Evolutionary conservation across 2,888 invertebrate species (phyloP).

Genomic region (Tenodera sinensis): DNA sequence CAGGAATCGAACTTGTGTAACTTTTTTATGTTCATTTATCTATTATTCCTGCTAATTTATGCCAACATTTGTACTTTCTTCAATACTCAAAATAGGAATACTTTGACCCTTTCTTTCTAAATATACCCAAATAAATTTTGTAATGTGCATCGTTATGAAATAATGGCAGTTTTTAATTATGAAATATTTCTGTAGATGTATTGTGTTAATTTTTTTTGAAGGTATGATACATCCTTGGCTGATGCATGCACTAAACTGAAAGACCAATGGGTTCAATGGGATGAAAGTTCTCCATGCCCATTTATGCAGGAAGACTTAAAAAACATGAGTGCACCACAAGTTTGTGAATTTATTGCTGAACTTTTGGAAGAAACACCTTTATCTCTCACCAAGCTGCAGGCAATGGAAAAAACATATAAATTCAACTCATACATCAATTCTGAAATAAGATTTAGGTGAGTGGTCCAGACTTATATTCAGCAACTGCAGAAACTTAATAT

Average conservation of each 20-base stretch:
- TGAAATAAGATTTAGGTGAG: conserved; percentile 63
- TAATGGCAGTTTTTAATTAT: too few relatives aligned
- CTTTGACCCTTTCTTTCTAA: neutral
- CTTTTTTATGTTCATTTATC: too few relatives aligned
- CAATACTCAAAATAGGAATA: too few relatives aligned
- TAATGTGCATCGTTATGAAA: too few relatives aligned
- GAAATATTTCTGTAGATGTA: too few relatives aligned
- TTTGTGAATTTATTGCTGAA: conserved; percentile 64
- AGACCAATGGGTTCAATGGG: conserved; percentile 53
- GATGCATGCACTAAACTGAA: conserved; percentile 58
- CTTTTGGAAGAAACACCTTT: conserved; percentile 57
- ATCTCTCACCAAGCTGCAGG: conserved; percentile 54
- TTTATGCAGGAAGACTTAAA: conserved; percentile 53
- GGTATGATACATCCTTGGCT: conserved; percentile 65
- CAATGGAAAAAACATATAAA: conserved; percentile 61
- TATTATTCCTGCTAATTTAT: too few relatives aligned
- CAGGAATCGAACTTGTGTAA: too few relatives aligned
- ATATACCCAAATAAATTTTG: neutral
- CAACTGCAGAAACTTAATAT: too few relatives aligned
- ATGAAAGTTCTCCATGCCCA: conserved; percentile 42
- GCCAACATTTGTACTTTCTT: too few relatives aligned
- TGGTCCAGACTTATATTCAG: neutral
- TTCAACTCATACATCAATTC: conserved; percentile 65
- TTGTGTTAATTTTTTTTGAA: conserved; percentile 38
- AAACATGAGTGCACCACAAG: conserved; percentile 60